A percentile compares a stretch with the other conserved stretches of the same genome.
phyloP scores from a whole-genome alignment of 2,888 invertebrate genomes.

The Luffia ferchaultella region DNA sequence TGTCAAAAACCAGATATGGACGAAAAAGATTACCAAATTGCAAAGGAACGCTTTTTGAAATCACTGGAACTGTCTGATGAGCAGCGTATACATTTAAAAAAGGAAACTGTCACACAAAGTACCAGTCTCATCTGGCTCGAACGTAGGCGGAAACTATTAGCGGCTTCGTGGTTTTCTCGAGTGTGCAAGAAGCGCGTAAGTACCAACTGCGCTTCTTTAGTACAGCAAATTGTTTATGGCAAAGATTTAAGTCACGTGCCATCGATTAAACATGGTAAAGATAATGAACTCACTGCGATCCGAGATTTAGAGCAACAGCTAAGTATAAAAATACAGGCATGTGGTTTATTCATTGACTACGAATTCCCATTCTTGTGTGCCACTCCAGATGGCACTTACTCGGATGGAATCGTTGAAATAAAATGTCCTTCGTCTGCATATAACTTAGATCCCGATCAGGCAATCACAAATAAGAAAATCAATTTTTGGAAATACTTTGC shows the following conservation, averaged over 20 bases:
- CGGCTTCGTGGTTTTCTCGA: constrained; percentile 13
- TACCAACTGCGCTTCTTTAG: constrained; percentile 3
- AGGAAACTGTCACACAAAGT: constrained; percentile 2
- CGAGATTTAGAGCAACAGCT: constrained; percentile 8
- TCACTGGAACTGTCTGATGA: constrained; percentile 2
- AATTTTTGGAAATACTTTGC: constrained; percentile 5
- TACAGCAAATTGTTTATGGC: constrained; percentile 8
- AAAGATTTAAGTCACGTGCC: constrained; percentile 3
- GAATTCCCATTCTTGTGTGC: constrained; percentile 11
- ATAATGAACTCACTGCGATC: constrained; percentile 10
- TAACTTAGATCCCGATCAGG: constrained; percentile 6
- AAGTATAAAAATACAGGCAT: constrained; percentile 6
- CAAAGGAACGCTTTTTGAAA: constrained; percentile 6
- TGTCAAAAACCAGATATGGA: constrained; percentile 8
- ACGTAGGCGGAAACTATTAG: constrained; percentile 10
- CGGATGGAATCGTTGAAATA: constrained; percentile 4
- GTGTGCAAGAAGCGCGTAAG: background rate
- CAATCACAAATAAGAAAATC: constrained; percentile 8
- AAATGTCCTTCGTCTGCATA: constrained; percentile 9
- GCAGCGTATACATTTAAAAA: constrained; percentile 1
- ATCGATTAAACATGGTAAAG: constrained; percentile 11
- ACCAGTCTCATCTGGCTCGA: constrained; percentile 11
- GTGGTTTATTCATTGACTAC: constrained; percentile 12
- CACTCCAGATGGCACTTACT: constrained; percentile 12
- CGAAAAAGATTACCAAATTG: constrained; percentile 8